A percentile compares a stretch with the other conserved stretches of the same genome.
phyloP scores from a whole-genome alignment of 2,888 invertebrate genomes.

The Leuctra nigra region DNA sequence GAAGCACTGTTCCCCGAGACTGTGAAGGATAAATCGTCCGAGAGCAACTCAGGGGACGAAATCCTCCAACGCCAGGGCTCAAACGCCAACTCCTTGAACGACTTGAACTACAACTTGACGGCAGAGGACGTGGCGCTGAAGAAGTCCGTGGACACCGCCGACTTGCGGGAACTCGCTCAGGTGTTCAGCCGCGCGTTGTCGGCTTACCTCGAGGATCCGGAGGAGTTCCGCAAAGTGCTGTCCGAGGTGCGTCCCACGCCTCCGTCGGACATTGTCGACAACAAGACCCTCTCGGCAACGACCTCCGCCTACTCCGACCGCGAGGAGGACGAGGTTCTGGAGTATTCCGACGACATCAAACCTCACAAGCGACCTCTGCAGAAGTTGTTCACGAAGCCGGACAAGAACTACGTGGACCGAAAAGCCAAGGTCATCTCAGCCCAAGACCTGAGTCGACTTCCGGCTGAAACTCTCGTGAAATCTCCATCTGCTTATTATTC shows the following conservation, averaged over 20 bases:
- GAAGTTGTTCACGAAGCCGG: constrained; percentile 43
- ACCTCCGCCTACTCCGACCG: constrained; percentile 51
- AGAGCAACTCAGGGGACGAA: constrained; percentile 3
- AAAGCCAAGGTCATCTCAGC: constrained; percentile 47
- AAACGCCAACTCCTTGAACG: constrained; percentile 4
- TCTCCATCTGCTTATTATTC: constrained; percentile 8
- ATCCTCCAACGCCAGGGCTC: constrained; percentile 11
- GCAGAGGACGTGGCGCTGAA: background rate
- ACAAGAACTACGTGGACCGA: constrained; percentile 36
- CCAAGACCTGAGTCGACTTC: constrained; percentile 6
- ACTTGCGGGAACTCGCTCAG: constrained; percentile 67
- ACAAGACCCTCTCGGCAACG: constrained; percentile 24
- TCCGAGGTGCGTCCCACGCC: constrained; percentile 74
- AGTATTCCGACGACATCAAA: constrained; percentile 63
- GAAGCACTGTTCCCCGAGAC: constrained; percentile 40
- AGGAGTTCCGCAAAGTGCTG: constrained; percentile 68
- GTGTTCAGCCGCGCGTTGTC: constrained; percentile 78
- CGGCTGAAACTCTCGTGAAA: constrained; percentile 6
- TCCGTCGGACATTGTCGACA: constrained; percentile 33
- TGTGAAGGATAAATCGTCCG: background rate
- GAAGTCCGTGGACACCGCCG: constrained; percentile 27
- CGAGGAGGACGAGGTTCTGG: constrained; percentile 68
- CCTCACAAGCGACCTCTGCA: constrained; percentile 33
- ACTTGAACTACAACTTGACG: constrained; percentile 12
- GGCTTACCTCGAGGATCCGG: constrained; percentile 75